These are phyloP conservation scores for Branchellion lobata DNA, from an alignment of 2,888 invertebrate species.

Conservation along the genomic window DNA sequence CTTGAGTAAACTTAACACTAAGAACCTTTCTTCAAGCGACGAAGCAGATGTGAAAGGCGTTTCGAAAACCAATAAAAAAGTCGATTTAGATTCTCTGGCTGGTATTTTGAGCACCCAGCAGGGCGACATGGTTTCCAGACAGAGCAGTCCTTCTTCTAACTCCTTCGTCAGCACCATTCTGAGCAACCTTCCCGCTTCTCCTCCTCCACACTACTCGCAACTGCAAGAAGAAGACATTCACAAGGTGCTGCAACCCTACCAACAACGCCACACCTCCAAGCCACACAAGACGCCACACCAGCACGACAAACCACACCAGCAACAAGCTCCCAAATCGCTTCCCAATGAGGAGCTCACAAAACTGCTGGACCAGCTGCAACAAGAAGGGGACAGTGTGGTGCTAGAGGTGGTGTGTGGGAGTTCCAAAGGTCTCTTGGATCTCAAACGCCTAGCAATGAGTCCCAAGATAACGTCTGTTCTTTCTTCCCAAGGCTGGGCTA, in stretches of 20 bases:
- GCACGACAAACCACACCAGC: neutral
- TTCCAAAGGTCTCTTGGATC: conserved; percentile 59
- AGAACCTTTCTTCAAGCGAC: neutral
- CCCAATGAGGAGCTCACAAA: neutral
- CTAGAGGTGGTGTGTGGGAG: conserved; percentile 61
- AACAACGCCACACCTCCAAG: neutral
- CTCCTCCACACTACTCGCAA: neutral
- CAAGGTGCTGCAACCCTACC: neutral
- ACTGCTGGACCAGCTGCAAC: neutral
- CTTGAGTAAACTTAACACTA: neutral
- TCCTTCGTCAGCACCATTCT: neutral
- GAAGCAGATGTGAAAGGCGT: neutral
- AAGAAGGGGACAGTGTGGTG: conserved; percentile 45
- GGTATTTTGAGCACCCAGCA: neutral
- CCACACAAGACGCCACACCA: neutral
- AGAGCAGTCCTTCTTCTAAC: neutral
- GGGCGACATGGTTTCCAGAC: neutral
- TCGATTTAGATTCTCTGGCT: neutral
- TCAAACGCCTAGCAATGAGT: conserved; percentile 62
- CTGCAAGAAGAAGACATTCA: neutral
- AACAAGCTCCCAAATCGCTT: neutral
- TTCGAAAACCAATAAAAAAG: neutral
- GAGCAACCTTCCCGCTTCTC: neutral
- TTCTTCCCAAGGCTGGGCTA: conserved; percentile 62
- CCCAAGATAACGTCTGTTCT: conserved; percentile 64